phyloP scores from a whole-genome alignment of 92 coral and sea anemone genomes.

The Epizoanthus fatuus region DNA sequence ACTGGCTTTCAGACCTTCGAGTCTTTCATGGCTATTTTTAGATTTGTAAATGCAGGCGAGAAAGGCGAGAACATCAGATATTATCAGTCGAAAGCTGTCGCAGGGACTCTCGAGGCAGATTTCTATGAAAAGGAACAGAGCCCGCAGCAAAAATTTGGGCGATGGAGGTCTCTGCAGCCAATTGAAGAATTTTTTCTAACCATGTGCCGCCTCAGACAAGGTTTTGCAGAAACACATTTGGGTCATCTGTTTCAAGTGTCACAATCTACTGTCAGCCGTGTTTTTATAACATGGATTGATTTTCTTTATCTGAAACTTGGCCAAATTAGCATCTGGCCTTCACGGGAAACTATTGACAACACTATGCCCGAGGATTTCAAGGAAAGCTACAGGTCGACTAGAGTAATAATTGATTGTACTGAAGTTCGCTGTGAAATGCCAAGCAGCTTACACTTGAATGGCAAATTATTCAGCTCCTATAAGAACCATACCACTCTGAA shows the following conservation, averaged over 20 bases:
- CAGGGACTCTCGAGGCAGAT: background rate
- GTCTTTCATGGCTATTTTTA: too few species aligned
- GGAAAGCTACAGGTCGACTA: slow-evolving; percentile 12
- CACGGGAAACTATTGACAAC: background rate
- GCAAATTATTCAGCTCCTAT: slow-evolving; percentile 29
- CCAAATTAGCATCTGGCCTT: background rate
- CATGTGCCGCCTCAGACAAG: background rate
- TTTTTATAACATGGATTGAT: too few species aligned
- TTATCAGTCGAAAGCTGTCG: background rate
- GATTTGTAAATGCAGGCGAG: background rate
- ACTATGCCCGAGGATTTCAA: slow-evolving; percentile 29
- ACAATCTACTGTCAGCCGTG: too few species aligned
- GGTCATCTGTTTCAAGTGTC: too few species aligned
- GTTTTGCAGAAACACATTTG: background rate
- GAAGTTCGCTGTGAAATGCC: slow-evolving; percentile 34
- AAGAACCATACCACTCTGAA: slow-evolving; percentile 29
- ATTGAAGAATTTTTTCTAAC: background rate
- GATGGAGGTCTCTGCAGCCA: background rate
- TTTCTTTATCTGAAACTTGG: too few species aligned
- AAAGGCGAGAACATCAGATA: background rate
- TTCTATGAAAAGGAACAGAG: background rate
- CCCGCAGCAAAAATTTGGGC: background rate
- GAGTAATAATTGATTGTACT: slow-evolving; percentile 28
- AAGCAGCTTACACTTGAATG: slow-evolving; percentile 16
- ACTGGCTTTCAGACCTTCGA: too few species aligned